Conservation (phyloP, 1,140 invertebrate species). For the Teleopsis dalmanni region DNA sequence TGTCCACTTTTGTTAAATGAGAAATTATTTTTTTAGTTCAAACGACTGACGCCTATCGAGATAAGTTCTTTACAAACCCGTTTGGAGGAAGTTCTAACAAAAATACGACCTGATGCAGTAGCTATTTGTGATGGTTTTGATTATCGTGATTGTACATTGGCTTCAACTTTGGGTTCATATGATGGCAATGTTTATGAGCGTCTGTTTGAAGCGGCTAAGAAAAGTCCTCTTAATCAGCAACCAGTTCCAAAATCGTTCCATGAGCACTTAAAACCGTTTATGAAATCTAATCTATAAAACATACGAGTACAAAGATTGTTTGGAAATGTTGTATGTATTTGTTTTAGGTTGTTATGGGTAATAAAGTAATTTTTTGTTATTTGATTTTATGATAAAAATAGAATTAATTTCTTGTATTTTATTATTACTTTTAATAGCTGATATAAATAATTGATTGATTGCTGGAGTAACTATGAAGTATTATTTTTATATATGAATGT, state of each 20-base stretch:
- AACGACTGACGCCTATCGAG: slow-evolving; percentile 54
- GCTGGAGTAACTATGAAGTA: too few species aligned
- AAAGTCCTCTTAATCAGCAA: slow-evolving; percentile 77
- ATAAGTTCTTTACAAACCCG: slow-evolving; percentile 57
- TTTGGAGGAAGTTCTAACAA: slow-evolving; percentile 59
- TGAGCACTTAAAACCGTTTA: slow-evolving; percentile 65
- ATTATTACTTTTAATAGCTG: too few species aligned
- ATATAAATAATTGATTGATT: too few species aligned
- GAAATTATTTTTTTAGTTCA: slow-evolving; percentile 51
- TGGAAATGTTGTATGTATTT: too few species aligned
- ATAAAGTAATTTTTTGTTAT: too few species aligned
- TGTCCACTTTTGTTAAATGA: too few species aligned
- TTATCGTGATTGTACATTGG: slow-evolving; percentile 71
- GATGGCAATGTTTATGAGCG: slow-evolving; percentile 89
- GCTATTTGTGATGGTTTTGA: slow-evolving; percentile 88
- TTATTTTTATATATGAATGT: too few species aligned
- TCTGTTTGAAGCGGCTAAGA: slow-evolving; percentile 74
- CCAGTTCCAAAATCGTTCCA: slow-evolving; percentile 70
- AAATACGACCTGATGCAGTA: slow-evolving; percentile 78
- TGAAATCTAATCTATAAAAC: slow-evolving; percentile 59
- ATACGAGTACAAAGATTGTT: too few species aligned
- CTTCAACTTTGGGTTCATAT: slow-evolving; percentile 76
- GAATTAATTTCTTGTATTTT: too few species aligned
- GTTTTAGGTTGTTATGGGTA: too few species aligned
- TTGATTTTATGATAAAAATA: too few species aligned